These are phyloP conservation scores for Macrosteles quadrilineatus DNA, from an alignment of 1,140 invertebrate genomes.

Conservation along the genomic window DNA sequence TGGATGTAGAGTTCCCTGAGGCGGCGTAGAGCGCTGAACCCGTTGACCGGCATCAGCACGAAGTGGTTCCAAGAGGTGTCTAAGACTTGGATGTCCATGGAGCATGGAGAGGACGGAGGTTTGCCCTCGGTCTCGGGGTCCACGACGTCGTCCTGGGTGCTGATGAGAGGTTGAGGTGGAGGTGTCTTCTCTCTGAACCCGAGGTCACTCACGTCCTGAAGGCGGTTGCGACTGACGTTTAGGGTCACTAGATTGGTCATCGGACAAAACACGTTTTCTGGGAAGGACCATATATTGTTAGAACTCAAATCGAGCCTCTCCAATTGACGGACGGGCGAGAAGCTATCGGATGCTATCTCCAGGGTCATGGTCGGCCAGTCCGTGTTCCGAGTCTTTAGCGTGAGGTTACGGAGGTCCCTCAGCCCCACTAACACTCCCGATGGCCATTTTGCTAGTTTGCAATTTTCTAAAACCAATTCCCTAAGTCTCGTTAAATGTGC, in stretches of 20 bases:
- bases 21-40: constrained; percentile 73
- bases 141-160: constrained; percentile 43
- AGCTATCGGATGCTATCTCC: constrained; percentile 73
- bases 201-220: constrained; percentile 80
- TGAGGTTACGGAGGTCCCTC: constrained; percentile 74
- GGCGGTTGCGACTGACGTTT: constrained; percentile 80
- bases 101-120: constrained; percentile 59
- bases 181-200: constrained; percentile 63
- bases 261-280: constrained; percentile 80
- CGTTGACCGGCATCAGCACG: constrained; percentile 73
- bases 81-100: constrained; percentile 75
- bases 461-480: constrained; percentile 78
- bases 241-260: constrained; percentile 72
- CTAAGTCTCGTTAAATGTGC: constrained; percentile 73
- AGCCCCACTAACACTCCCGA: constrained; percentile 72
- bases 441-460: constrained; percentile 79
- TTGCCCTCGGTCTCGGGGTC: constrained; percentile 39
- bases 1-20: constrained; percentile 75
- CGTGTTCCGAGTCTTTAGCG: constrained; percentile 76
- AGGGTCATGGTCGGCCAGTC: constrained; percentile 75
- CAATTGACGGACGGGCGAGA: constrained; percentile 67
- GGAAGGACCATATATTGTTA: constrained; percentile 87
- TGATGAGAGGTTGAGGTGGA: constrained; percentile 49
- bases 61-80: constrained; percentile 87
- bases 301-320: constrained; percentile 82